Percentiles rank a stretch among this genome's conserved stretches.
Evolutionary conservation across 1,140 invertebrate species (phyloP).

Genomic region (Drosophila grimshawi): DNA sequence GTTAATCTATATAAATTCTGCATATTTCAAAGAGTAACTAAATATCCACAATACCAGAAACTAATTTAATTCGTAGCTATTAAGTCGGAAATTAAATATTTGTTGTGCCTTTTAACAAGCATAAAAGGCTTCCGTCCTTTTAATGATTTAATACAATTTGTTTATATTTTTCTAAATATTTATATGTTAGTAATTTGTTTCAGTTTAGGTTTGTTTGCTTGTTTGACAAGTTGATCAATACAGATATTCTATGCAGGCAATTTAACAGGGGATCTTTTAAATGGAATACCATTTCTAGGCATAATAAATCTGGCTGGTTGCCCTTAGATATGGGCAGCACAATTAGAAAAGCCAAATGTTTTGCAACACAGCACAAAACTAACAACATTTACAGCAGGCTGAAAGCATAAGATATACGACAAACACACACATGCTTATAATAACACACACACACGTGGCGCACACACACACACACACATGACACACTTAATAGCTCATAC

Average conservation of each 20-base stretch:
- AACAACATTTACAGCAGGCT: conserved; percentile 44
- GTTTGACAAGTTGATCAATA: conserved; percentile 38
- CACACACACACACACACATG: conserved; percentile 23
- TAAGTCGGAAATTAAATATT: conserved; percentile 40
- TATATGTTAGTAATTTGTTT: conserved; percentile 10
- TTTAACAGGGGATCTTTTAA: conserved; percentile 5
- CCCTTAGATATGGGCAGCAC: conserved; percentile 38
- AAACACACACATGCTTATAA: conserved; percentile 14
- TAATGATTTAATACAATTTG: too few relatives aligned
- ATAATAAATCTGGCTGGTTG: conserved; percentile 54
- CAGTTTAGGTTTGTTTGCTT: not conserved
- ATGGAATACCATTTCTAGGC: not conserved
- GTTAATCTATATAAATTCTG: not conserved
- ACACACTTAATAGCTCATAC: conserved; percentile 73
- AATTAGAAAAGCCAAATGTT: conserved; percentile 55
- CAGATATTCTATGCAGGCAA: not conserved
- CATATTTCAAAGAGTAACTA: not conserved
- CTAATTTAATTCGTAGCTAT: not conserved
- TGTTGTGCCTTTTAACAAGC: not conserved
- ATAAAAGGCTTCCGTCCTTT: not conserved
- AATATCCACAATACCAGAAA: not conserved
- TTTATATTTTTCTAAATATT: not conserved
- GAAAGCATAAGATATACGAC: conserved; percentile 60
- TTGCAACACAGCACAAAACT: conserved; percentile 50
- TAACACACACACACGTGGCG: conserved; percentile 12